phyloP scores from a whole-genome alignment of 2,888 invertebrate species.

The Drosophila kambysellisi region DNA sequence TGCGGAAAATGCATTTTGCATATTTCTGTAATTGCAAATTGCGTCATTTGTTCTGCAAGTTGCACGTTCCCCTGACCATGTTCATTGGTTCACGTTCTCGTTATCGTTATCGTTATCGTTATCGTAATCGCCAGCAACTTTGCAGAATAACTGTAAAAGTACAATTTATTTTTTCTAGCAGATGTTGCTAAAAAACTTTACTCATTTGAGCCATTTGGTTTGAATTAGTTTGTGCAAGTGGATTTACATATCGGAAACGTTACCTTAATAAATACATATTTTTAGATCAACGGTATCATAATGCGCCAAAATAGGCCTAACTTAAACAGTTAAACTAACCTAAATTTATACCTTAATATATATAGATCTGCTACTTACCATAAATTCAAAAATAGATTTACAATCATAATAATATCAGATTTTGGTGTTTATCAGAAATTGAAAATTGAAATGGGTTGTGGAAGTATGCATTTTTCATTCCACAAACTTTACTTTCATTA shows the following conservation, averaged over 20 bases:
- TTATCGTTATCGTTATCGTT: background rate
- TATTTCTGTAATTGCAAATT: slow-evolving; percentile 51
- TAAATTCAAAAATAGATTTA: background rate
- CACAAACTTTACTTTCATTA: background rate
- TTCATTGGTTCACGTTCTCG: background rate
- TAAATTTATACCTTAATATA: background rate
- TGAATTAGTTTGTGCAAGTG: slow-evolving; percentile 45
- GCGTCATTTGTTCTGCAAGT: slow-evolving; percentile 19
- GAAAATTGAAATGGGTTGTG: background rate
- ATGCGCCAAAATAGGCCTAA: no score
- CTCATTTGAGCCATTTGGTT: slow-evolving; percentile 3
- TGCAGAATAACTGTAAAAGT: slow-evolving; percentile 13
- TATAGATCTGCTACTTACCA: background rate
- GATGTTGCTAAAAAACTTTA: slow-evolving; percentile 3
- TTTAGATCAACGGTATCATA: no score
- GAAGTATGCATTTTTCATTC: background rate
- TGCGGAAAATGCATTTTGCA: slow-evolving; percentile 55
- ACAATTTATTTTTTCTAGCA: slow-evolving; percentile 4
- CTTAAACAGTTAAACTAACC: no score
- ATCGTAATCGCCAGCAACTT: slow-evolving; percentile 13
- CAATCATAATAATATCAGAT: background rate
- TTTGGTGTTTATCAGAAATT: background rate
- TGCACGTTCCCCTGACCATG: background rate
- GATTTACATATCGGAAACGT: background rate
- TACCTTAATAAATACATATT: no score